Percentiles rank a stretch among this genome's conserved stretches.
These are phyloP conservation scores for Enhydra lutris DNA, from an alignment of 2,113 vertebrate genomes.

Conservation along the genomic window DNA sequence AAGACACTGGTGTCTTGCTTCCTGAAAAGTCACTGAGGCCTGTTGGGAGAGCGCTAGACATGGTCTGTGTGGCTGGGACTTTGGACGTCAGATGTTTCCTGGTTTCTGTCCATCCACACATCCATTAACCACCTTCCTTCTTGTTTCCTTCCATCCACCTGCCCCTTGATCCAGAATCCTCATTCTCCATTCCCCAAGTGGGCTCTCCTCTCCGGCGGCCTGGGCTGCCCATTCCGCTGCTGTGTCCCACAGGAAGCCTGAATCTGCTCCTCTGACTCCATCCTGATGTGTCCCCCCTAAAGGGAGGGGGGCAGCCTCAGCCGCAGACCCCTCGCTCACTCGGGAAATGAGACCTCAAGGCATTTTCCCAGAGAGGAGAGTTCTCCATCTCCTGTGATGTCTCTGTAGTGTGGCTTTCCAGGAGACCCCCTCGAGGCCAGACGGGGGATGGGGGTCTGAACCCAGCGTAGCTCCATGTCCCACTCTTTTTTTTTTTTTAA, in stretches of 20 bases:
- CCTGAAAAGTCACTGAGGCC: neutral
- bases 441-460: neutral
- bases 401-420: neutral
- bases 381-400: neutral
- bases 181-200: accelerated
- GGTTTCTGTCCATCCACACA: neutral
- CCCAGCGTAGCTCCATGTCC: neutral
- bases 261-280: neutral
- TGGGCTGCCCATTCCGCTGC: too few relatives aligned
- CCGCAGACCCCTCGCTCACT: neutral
- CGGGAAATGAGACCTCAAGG: neutral
- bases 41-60: neutral
- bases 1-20: neutral
- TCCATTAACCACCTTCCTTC: neutral
- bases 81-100: neutral
- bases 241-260: neutral
- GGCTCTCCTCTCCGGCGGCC: neutral
- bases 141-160: accelerated
- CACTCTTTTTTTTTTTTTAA: neutral
- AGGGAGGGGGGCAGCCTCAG: accelerated
- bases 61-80: neutral
- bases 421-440: neutral
- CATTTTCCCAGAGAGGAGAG: accelerated
- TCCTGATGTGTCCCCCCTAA: neutral
- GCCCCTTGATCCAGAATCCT: accelerated